Evolutionary conservation across 2,797 vertebrate species (phyloP).

Genomic region (Danio choprae): DNA sequence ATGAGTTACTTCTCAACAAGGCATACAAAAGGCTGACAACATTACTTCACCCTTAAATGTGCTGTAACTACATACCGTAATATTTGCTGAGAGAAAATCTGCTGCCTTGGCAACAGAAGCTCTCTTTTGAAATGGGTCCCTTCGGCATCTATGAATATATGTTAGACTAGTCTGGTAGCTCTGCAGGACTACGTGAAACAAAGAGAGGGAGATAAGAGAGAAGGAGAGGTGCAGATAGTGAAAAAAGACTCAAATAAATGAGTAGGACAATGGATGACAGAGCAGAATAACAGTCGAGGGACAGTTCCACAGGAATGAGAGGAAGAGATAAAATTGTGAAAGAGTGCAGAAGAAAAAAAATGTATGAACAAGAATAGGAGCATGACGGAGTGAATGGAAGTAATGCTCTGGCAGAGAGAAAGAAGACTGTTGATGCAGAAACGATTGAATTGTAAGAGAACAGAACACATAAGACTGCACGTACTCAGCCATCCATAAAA

Average conservation of each 20-base stretch:
- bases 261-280: slow-evolving; percentile 37
- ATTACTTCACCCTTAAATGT: slow-evolving; percentile 19
- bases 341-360: slow-evolving; percentile 43
- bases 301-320: slow-evolving; percentile 38
- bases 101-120: slow-evolving; percentile 48
- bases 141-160: slow-evolving; percentile 17
- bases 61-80: slow-evolving; percentile 23
- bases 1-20: slow-evolving; percentile 10
- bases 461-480: slow-evolving; percentile 43
- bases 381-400: slow-evolving; percentile 36
- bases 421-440: slow-evolving; percentile 49
- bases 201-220: slow-evolving; percentile 37
- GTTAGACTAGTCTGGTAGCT: slow-evolving; percentile 35
- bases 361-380: slow-evolving; percentile 38
- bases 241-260: slow-evolving; percentile 43
- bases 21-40: slow-evolving; percentile 28
- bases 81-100: slow-evolving; percentile 39
- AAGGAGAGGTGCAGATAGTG: slow-evolving; percentile 29
- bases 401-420: slow-evolving; percentile 29
- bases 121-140: slow-evolving; percentile 38
- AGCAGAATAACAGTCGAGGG: slow-evolving; percentile 37
- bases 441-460: slow-evolving; percentile 48
- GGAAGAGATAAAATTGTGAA: slow-evolving; percentile 40
- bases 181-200: slow-evolving; percentile 32
- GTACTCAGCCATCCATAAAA: slow-evolving; percentile 43